Conservation (phyloP, 2,113 vertebrate genomes). For the Crotalus helleri region DNA sequence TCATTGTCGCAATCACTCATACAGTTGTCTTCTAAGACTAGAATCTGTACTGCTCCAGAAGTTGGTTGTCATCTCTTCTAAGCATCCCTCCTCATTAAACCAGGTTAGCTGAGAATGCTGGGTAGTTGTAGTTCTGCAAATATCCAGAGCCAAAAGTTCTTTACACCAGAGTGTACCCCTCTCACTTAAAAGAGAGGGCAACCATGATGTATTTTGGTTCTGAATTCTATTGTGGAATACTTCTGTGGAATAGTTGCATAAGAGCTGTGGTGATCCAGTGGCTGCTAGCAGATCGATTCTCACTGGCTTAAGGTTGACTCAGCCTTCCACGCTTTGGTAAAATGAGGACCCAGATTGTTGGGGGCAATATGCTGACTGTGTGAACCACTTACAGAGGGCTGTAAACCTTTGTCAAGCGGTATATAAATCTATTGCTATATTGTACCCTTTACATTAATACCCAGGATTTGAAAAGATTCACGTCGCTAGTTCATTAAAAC, state of each 20-base stretch:
- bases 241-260: neutral
- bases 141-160: neutral
- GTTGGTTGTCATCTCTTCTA: neutral
- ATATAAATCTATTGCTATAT: too few species aligned
- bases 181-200: neutral
- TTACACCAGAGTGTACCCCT: neutral
- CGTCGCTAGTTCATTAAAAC: neutral
- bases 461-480: neutral
- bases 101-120: neutral
- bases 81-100: neutral
- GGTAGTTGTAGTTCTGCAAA: neutral
- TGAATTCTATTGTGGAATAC: neutral
- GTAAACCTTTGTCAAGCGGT: too few species aligned
- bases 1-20: neutral
- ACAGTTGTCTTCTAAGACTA: neutral
- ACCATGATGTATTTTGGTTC: neutral
- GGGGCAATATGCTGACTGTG: too few species aligned
- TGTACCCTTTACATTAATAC: neutral
- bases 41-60: neutral
- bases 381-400: too few species aligned
- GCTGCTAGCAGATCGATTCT: too few species aligned
- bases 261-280: too few species aligned
- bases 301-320: too few species aligned
- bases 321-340: too few species aligned
- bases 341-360: too few species aligned